Conservation (phyloP, 2,888 invertebrate species). For the Adelognathus sp. region DNA sequence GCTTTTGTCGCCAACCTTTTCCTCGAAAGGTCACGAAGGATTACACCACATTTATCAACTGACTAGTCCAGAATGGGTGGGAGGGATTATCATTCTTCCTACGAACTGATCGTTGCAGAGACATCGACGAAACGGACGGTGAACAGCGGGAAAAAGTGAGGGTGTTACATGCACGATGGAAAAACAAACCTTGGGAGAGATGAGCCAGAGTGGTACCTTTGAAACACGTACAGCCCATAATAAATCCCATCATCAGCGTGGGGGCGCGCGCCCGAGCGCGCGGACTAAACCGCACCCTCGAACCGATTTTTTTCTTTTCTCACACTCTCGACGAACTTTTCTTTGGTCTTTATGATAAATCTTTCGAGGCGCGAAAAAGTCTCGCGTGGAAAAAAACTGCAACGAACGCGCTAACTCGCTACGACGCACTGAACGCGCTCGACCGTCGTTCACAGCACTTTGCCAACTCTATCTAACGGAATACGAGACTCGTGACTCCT, state of each 20-base stretch:
- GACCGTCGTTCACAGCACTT: not conserved
- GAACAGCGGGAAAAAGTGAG: not conserved
- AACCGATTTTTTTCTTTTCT: constrained; percentile 29
- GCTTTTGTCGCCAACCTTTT: not conserved
- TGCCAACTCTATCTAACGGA: not conserved
- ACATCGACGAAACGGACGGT: not conserved
- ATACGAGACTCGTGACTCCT: not conserved
- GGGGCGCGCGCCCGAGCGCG: constrained; percentile 75
- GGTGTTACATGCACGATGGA: constrained; percentile 3
- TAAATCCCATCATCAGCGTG: constrained; percentile 92
- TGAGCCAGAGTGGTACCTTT: constrained; percentile 86
- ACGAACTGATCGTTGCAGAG: not conserved
- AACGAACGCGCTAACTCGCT: not conserved
- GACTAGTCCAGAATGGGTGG: too few relatives aligned
- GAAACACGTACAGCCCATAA: constrained; percentile 96
- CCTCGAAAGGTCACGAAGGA: not conserved
- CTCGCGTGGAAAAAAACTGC: not conserved
- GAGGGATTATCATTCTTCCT: not conserved
- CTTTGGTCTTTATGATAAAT: not conserved
- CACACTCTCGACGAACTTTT: not conserved
- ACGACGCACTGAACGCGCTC: constrained; percentile 17
- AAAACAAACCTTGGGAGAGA: constrained; percentile 78
- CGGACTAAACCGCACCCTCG: constrained; percentile 64
- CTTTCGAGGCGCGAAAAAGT: not conserved
- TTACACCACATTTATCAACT: not conserved